Base-by-base conservation (phyloP, 2,888 invertebrate genomes). In the Meteorus cinctellus region DNA sequence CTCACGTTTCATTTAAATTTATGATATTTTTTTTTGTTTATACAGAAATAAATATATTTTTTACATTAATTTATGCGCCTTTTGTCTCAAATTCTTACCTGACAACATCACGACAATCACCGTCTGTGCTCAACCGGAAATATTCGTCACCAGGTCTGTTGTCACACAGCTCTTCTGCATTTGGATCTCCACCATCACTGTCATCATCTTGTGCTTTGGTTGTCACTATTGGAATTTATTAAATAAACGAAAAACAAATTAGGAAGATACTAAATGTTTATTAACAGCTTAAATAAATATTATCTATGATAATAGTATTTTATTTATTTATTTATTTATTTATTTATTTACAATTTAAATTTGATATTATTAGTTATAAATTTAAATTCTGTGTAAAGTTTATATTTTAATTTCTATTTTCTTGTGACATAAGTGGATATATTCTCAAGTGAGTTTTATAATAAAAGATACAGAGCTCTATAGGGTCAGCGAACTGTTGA, bases 101-200 rank as follows among this genome's bases (percentile, higher is more conserved):
- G 87, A 97, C 97, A 83, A 97, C 97, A 90, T 97, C 97, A 84
- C 97, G 93, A 90, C 97, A 97, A 90, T 97, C 97, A 80, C 95
- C 94, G 34, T 96, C 96, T 71, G 94, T 93, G 82, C 93, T 92
- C 83, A 97, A 91, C 82, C 97, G 93, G 92, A 97, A 97, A 91
- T 97, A 97, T 90, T 97, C 97, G 87, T 97, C 97, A 24, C 95
- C 96, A 4, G 97, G 96, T 84, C 97, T 93, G 86, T 96, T 95
- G 82, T 95, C 94, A 90, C 97, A 97, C 71, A 96, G 92, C 90
- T 96, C 95, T 85, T 97, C 97, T 4, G 96, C 91, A 81, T 90
- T 94, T 76, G 91, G 90, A 3, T 94, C 94, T n/a, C 91, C 91
- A 75, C 92, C 92, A 29, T 89, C 90, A n/a, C 91, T 91, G 36